Evolutionary conservation across 2,113 vertebrate species (phyloP).

Genomic region (Heptranchias perlo): DNA sequence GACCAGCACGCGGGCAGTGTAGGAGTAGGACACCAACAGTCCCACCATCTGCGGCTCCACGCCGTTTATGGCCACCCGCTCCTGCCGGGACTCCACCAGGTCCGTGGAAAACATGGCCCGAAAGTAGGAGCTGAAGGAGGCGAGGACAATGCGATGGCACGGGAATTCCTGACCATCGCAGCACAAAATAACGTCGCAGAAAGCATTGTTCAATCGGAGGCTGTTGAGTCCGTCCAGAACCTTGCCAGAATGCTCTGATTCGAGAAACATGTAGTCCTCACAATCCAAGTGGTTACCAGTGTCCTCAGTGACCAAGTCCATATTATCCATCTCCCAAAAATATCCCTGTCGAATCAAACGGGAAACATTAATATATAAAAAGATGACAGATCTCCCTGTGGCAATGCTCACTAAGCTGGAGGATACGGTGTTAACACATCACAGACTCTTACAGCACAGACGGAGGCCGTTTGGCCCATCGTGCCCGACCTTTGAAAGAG

Average conservation of each 20-base stretch:
- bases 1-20: slow-evolving; percentile 66
- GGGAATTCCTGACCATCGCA: slow-evolving; percentile 70
- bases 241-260: slow-evolving; percentile 58
- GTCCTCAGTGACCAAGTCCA: slow-evolving; percentile 43
- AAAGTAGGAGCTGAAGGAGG: slow-evolving; percentile 71
- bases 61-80: slow-evolving; percentile 66
- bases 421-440: neutral
- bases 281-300: slow-evolving; percentile 43
- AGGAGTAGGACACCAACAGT: slow-evolving; percentile 66
- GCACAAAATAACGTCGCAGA: slow-evolving; percentile 70
- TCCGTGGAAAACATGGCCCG: slow-evolving; percentile 70
- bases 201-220: slow-evolving; percentile 64
- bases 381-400: neutral
- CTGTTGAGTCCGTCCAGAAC: slow-evolving; percentile 68
- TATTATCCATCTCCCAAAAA: neutral
- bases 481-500: neutral
- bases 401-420: neutral
- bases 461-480: neutral
- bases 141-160: slow-evolving; percentile 67
- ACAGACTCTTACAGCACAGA: neutral
- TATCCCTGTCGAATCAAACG: neutral
- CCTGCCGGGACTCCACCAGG: slow-evolving; percentile 67
- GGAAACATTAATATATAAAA: neutral
- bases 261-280: slow-evolving; percentile 65
- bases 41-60: slow-evolving; percentile 72